These are phyloP conservation scores for Sabatieria punctata DNA, from an alignment of 2,888 invertebrate species.

Conservation along the genomic window DNA sequence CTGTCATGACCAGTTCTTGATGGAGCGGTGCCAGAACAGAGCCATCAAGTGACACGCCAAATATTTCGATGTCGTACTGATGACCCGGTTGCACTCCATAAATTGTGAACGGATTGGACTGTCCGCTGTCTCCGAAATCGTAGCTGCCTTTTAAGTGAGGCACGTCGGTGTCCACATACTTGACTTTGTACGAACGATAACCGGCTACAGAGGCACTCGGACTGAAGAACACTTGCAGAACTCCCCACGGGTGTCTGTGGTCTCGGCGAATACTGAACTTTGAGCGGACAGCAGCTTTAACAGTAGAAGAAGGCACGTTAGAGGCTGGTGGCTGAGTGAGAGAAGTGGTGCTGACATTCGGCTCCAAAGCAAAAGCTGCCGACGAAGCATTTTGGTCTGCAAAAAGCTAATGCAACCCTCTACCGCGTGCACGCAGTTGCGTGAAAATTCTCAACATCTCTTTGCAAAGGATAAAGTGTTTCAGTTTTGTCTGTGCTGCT, in stretches of 20 bases:
- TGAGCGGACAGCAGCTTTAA: neutral
- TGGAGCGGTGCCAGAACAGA: neutral
- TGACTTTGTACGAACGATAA: neutral
- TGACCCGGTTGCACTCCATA: neutral
- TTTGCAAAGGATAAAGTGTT: no score
- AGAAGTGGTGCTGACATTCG: no score
- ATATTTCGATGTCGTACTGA: neutral
- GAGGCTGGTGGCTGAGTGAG: no score
- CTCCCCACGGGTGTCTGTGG: neutral
- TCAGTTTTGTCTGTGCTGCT: no score
- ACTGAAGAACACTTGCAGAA: neutral
- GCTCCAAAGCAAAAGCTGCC: no score
- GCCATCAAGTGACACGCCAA: neutral
- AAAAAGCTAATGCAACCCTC: no score
- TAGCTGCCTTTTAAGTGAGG: no score
- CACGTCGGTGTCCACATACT: neutral
- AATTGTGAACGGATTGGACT: conserved; percentile 1
- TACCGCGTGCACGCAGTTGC: no score
- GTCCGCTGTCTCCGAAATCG: no score
- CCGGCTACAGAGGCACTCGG: neutral
- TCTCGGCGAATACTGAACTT: neutral
- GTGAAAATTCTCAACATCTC: no score
- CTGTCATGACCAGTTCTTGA: neutral
- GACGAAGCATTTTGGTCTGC: no score
- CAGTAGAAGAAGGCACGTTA: neutral